Base-by-base conservation (phyloP, 2,113 vertebrate genomes). In the Oxyruncus cristatus region DNA sequence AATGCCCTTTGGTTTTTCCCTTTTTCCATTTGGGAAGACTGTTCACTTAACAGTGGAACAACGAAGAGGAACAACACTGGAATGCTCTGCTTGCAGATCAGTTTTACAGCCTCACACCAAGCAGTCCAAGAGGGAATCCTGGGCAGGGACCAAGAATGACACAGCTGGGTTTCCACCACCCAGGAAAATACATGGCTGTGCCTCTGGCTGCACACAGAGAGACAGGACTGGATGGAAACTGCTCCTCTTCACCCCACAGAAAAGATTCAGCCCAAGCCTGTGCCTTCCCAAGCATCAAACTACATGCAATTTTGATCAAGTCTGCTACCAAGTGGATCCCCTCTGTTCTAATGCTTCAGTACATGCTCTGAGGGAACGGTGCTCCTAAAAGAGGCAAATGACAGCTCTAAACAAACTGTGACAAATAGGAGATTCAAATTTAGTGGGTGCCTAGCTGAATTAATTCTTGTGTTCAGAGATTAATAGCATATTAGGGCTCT, bases 181-280 rank as follows among this genome's bases (percentile, higher is more conserved):
- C 37, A 30, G 30, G 3, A 26, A 65, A 75, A 12, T 14, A 24
- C 9, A 14, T 0, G 4, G 22, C 15, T 44, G 17, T 72, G 59
- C 30, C 4, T 0, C 37, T 67, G 0, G 0, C 22, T 47, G 30
- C 65, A 50, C 37, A 15, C 27, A 4, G 77, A 68, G 42, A 44
- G 18, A 33, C n/a, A 44, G 61, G 19, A 13, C 12, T 77, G 30
- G 35, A 16, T 41, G 42, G 52, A 71, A 56, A 56, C 28, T 42
- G 16, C 42, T 82, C 16, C 65, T 66, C 26, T 71, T 27, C 52
- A 42, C 53, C 50, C 12, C 22, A 42, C 2, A 1, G 50, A 3
- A 2, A 47, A 62, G 27, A 42, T 53, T 63, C 53, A 44, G 39
- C 18, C 18, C 0, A 0, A 28, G 27, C 2, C 27, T 66, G 44